These are phyloP conservation scores for Chaetura pelagica DNA, from an alignment of 2,113 vertebrate genomes.

Conservation along the genomic window DNA sequence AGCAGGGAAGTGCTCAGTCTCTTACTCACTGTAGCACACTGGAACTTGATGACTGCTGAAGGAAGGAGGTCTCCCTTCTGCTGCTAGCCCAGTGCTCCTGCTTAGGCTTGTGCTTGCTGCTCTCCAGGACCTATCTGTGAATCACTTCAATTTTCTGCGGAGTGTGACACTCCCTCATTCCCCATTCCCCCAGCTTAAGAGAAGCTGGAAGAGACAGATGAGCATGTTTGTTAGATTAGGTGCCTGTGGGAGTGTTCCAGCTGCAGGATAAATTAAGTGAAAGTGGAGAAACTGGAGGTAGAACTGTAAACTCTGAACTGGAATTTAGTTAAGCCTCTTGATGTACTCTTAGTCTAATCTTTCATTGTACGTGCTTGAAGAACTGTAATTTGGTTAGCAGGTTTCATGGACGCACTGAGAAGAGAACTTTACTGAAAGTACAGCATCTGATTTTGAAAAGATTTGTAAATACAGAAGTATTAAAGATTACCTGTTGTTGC, in stretches of 20 bases:
- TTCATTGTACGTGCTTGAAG: not conserved
- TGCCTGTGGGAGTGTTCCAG: not conserved
- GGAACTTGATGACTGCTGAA: fast-evolving
- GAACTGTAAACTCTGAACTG: not conserved
- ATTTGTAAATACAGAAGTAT: not conserved
- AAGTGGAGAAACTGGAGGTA: not conserved
- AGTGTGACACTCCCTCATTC: fast-evolving
- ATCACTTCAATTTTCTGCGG: not conserved
- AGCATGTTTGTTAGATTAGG: not conserved
- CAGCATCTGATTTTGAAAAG: not conserved
- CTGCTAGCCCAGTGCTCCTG: not conserved
- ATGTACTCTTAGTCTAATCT: not conserved
- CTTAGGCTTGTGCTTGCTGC: not conserved
- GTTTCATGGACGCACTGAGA: not conserved
- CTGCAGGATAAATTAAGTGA: not conserved
- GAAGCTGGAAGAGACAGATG: not conserved
- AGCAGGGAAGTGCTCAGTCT: not conserved
- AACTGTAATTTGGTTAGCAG: not conserved
- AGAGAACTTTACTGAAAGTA: not conserved
- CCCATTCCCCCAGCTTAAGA: too few species aligned
- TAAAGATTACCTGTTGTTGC: not conserved
- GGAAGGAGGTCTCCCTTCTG: not conserved
- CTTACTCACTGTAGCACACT: not conserved
- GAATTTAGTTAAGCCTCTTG: not conserved
- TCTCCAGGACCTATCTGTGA: not conserved